Conservation (phyloP, 1,140 invertebrate species). For the Heliconius hermathena region DNA sequence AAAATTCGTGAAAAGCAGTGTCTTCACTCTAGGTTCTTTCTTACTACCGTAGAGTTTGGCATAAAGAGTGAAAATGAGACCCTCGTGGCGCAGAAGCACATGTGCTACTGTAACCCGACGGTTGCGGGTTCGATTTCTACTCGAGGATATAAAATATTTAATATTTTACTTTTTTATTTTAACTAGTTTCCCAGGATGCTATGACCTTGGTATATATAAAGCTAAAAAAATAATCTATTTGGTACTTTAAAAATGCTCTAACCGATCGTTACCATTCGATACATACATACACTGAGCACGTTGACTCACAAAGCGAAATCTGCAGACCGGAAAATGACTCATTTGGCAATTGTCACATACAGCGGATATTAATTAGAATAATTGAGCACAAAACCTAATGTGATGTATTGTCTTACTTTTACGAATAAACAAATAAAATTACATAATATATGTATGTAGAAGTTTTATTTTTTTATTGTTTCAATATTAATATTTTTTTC, state of each 20-base stretch:
- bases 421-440: not conserved
- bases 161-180: too few relatives aligned
- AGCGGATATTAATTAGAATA: slow-evolving; percentile 14
- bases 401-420: not conserved
- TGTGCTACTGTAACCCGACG: too few relatives aligned
- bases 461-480: not conserved
- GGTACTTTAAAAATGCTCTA: not conserved
- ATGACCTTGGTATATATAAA: not conserved
- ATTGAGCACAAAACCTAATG: not conserved
- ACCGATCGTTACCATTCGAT: not conserved
- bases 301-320: slow-evolving; percentile 12
- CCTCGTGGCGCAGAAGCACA: too few relatives aligned
- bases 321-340: slow-evolving; percentile 15
- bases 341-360: slow-evolving; percentile 12
- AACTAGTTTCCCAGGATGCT: too few relatives aligned
- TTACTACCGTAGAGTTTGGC: too few relatives aligned
- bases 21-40: too few relatives aligned
- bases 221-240: not conserved
- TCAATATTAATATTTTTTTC: not conserved
- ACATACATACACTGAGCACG: not conserved
- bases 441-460: not conserved
- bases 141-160: too few relatives aligned
- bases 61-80: too few relatives aligned
- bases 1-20: too few relatives aligned
- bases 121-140: too few relatives aligned